Conservation (phyloP, 2,888 invertebrate species). For the Cabera pusaria region DNA sequence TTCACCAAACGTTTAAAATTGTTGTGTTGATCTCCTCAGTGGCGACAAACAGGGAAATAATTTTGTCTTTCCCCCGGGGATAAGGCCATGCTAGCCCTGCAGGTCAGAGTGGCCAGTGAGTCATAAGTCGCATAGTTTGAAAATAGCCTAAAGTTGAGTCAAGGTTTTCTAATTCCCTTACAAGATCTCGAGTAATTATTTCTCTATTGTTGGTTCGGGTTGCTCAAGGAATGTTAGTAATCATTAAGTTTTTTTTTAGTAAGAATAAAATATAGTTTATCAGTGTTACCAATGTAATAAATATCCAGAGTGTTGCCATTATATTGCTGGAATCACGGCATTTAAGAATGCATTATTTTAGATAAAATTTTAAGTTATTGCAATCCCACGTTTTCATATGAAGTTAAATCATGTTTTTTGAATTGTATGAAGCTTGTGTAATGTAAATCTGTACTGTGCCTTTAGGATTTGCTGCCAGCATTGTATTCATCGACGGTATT, state of each 20-base stretch:
- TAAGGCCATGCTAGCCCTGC: too few species aligned
- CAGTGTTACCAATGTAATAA: slow-evolving; percentile 24
- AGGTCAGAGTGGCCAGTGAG: too few species aligned
- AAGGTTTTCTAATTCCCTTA: slow-evolving; percentile 44
- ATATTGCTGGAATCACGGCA: slow-evolving; percentile 18
- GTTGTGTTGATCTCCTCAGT: too few species aligned
- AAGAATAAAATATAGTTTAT: slow-evolving; percentile 22
- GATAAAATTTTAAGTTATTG: slow-evolving; percentile 1
- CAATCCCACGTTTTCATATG: slow-evolving; percentile 32
- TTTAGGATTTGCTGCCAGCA: slow-evolving; percentile 57
- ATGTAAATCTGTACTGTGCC: slow-evolving; percentile 49
- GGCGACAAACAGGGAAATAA: too few species aligned
- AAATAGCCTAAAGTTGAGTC: too few species aligned
- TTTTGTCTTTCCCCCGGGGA: too few species aligned
- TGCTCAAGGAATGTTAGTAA: slow-evolving; percentile 71
- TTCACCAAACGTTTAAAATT: too few species aligned
- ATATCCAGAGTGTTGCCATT: slow-evolving; percentile 25
- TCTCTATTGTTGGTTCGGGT: too few species aligned
- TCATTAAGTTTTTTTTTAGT: slow-evolving; percentile 21
- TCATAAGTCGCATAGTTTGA: too few species aligned
- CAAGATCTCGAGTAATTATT: slow-evolving; percentile 61
- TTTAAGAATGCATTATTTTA: slow-evolving; percentile 27
- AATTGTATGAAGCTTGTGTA: slow-evolving; percentile 42
- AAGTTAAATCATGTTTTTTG: slow-evolving; percentile 44
- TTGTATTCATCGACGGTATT: slow-evolving; percentile 49